phyloP scores from a whole-genome alignment of 37 sponge, comb jelly and placozoan species.

The Amphimedon queenslandica region DNA sequence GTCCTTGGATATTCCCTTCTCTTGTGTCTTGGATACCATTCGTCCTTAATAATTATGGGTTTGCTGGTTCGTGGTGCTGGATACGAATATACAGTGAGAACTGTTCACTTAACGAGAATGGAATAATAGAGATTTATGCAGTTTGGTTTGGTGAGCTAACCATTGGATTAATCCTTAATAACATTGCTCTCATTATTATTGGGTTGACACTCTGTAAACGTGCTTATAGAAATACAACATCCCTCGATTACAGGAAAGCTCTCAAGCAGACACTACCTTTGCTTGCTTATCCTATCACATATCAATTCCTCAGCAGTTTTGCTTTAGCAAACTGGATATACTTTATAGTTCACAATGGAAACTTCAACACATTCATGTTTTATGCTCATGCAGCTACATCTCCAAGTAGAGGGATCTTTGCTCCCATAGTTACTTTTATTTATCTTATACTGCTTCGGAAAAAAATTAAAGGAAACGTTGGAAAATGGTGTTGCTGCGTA shows the following conservation, averaged over 20 bases:
- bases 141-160: neutral
- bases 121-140: slow-evolving; percentile 1
- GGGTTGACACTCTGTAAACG: neutral
- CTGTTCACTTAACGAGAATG: neutral
- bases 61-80: slow-evolving; percentile 9
- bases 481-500: neutral
- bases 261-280: slow-evolving; percentile 4
- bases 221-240: neutral
- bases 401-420: neutral
- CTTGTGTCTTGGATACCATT: slow-evolving; percentile 1
- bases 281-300: neutral
- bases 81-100: neutral
- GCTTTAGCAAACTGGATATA: neutral
- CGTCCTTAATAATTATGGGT: neutral
- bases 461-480: neutral
- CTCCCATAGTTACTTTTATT: neutral
- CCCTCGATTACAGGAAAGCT: neutral
- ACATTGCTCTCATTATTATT: neutral
- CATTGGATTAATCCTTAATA: neutral
- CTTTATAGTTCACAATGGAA: neutral
- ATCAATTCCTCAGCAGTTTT: neutral
- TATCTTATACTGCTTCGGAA: neutral
- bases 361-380: neutral
- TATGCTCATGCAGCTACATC: neutral
- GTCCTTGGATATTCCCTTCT: neutral